Evolutionary conservation across 2,888 invertebrate species (phyloP).

Genomic region (Diplazon laetatorius): DNA sequence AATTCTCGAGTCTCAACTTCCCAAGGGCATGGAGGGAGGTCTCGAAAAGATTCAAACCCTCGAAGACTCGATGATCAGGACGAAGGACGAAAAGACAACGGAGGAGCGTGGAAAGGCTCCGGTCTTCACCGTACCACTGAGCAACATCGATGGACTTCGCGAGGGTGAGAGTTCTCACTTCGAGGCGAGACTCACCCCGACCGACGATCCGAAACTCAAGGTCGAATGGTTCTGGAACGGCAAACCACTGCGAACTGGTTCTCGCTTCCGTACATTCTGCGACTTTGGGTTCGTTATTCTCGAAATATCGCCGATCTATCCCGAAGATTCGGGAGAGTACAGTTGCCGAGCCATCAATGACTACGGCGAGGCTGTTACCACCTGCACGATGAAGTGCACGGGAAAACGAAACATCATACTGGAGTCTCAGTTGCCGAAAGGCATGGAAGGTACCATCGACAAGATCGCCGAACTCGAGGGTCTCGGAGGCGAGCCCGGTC

Average conservation of each 20-base stretch:
- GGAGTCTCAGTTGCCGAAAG: slow-evolving; percentile 95
- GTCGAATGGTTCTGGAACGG: slow-evolving; percentile 98
- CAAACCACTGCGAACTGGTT: slow-evolving; percentile 93
- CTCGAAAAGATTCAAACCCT: slow-evolving; percentile 95
- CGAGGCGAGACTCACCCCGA: slow-evolving; percentile 94
- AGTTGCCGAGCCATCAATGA: slow-evolving; percentile 94
- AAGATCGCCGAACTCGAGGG: slow-evolving; percentile 96
- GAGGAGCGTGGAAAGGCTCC: slow-evolving; percentile 94
- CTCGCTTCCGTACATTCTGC: slow-evolving; percentile 97
- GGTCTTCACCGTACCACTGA: slow-evolving; percentile 93
- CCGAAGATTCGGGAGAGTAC: slow-evolving; percentile 97
- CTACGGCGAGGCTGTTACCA: slow-evolving; percentile 95
- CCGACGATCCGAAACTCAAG: slow-evolving; percentile 94
- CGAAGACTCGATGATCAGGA: slow-evolving; percentile 93
- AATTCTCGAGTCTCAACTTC: slow-evolving; percentile 95
- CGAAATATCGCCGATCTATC: slow-evolving; percentile 98
- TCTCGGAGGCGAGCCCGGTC: slow-evolving; percentile 88
- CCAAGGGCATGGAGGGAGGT: slow-evolving; percentile 97
- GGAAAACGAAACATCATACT: slow-evolving; percentile 95
- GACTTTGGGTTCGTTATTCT: slow-evolving; percentile 99
- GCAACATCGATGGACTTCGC: slow-evolving; percentile 92
- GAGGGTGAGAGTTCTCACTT: slow-evolving; percentile 97
- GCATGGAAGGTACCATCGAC: slow-evolving; percentile 96
- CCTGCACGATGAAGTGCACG: slow-evolving; percentile 94
- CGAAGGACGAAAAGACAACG: slow-evolving; percentile 88